These are phyloP conservation scores for Siphamia tubifer DNA, from an alignment of 2,113 vertebrate genomes.

Conservation along the genomic window DNA sequence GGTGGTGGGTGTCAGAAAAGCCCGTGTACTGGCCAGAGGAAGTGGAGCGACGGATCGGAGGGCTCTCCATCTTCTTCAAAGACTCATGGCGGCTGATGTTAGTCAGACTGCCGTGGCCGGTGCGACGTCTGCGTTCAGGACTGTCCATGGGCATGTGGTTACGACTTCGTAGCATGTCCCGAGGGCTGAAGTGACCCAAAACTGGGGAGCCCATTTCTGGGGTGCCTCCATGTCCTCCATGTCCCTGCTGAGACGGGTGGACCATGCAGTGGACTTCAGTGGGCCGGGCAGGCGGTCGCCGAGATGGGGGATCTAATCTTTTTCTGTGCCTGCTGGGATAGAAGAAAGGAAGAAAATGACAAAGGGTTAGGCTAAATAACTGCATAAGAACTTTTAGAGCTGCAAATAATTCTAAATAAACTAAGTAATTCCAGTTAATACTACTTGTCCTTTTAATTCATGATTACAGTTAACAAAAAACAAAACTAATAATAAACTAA, in stretches of 20 bases:
- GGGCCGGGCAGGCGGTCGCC: conserved; percentile 88
- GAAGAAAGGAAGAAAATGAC: not conserved
- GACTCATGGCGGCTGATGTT: conserved; percentile 95
- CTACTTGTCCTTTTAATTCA: no score
- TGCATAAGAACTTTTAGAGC: not conserved
- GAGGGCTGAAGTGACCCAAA: conserved; percentile 87
- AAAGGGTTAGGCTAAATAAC: not conserved
- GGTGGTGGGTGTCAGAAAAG: conserved; percentile 81
- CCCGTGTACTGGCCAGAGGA: conserved; percentile 94
- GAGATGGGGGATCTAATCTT: conserved; percentile 87
- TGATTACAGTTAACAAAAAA: no score
- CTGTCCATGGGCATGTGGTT: conserved; percentile 85
- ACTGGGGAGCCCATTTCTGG: conserved; percentile 87
- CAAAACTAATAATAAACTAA: no score
- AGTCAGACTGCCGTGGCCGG: conserved; percentile 90
- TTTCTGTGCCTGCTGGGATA: conserved; percentile 85
- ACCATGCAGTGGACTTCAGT: conserved; percentile 88
- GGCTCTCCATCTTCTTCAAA: conserved; percentile 94
- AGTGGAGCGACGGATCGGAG: conserved; percentile 94
- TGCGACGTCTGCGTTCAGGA: conserved; percentile 87
- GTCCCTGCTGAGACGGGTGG: conserved; percentile 84
- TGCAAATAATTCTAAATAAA: no score
- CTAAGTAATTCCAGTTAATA: no score
- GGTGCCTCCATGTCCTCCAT: conserved; percentile 75
- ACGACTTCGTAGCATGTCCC: conserved; percentile 88